Evolutionary conservation across 2,888 invertebrate genomes (phyloP).

Genomic region (Leptinotarsa peninsularis): DNA sequence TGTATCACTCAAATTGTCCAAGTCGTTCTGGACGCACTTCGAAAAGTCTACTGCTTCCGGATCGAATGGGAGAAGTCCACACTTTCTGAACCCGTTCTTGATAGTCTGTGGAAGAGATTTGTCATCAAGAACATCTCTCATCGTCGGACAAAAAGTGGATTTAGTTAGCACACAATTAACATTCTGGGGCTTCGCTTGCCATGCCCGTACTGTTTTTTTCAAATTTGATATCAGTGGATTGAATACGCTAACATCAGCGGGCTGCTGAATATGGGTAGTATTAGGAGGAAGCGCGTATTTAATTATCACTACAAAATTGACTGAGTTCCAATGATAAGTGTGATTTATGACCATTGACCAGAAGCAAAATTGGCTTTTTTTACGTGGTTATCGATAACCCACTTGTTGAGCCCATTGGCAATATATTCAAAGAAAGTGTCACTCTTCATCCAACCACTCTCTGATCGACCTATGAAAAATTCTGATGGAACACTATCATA

Average conservation of each 20-base stretch:
- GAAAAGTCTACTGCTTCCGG: constrained; percentile 2
- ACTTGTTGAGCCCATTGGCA: constrained; percentile 27
- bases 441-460: constrained; percentile 37
- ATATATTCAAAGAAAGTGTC: constrained; percentile 34
- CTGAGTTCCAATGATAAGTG: constrained; percentile 46
- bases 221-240: constrained; percentile 30
- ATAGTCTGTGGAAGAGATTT: constrained; percentile 13
- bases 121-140: constrained; percentile 17
- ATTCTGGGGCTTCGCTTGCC: constrained; percentile 20
- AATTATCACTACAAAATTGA: constrained; percentile 48
- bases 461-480: constrained; percentile 36
- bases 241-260: constrained; percentile 37
- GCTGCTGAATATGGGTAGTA: constrained; percentile 36
- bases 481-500: constrained; percentile 42
- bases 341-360: constrained; percentile 54
- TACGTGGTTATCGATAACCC: constrained; percentile 29
- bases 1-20: background rate
- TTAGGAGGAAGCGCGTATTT: constrained; percentile 44
- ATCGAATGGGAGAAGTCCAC: background rate
- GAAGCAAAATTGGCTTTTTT: constrained; percentile 47
- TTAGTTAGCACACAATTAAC: constrained; percentile 18
- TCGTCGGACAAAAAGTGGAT: constrained; percentile 17
- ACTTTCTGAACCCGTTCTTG: constrained; percentile 14
- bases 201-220: constrained; percentile 27
- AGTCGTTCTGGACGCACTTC: background rate